Percentiles rank a stretch among this genome's conserved stretches.
Conservation (phyloP, 2,888 invertebrate genomes). For the Serrognathus titanus region DNA sequence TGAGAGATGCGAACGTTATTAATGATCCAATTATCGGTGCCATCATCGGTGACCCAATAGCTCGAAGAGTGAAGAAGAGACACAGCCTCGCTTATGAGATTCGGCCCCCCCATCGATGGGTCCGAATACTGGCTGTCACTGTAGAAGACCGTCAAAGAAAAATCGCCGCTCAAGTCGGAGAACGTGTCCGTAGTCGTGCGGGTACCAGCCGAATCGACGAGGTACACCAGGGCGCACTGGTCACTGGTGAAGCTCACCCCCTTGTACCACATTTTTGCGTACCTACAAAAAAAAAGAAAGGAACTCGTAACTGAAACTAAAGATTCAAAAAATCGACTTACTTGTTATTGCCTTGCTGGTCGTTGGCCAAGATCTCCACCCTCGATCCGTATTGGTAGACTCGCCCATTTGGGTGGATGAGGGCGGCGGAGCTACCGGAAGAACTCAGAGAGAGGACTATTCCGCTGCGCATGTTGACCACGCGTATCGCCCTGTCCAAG, state of each 20-base stretch:
- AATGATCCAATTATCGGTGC: constrained; percentile 83
- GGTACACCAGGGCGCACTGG: constrained; percentile 80
- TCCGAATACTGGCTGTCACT: constrained; percentile 34
- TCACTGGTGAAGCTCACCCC: constrained; percentile 88
- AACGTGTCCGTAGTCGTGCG: constrained; percentile 85
- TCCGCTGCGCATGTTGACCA: constrained; percentile 73
- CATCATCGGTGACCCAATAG: constrained; percentile 79
- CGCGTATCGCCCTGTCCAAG: constrained; percentile 69
- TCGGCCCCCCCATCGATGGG: constrained; percentile 53
- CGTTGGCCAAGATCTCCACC: constrained; percentile 81
- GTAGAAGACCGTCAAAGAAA: constrained; percentile 80
- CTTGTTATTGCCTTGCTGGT: constrained; percentile 79
- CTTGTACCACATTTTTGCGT: constrained; percentile 91
- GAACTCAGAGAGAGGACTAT: constrained; percentile 79
- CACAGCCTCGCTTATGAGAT: constrained; percentile 72
- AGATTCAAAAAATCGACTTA: constrained; percentile 46
- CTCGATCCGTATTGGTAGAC: constrained; percentile 83
- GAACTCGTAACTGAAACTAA: neutral
- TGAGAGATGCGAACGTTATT: constrained; percentile 83
- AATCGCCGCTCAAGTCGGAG: constrained; percentile 80
- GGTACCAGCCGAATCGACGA: constrained; percentile 86
- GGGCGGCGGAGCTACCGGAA: constrained; percentile 73
- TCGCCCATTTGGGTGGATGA: constrained; percentile 83
- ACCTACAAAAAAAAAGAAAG: constrained; percentile 54
- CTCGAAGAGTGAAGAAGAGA: constrained; percentile 69